Conservation (phyloP, 2,797 vertebrate species). For the Diplodus sargus region DNA sequence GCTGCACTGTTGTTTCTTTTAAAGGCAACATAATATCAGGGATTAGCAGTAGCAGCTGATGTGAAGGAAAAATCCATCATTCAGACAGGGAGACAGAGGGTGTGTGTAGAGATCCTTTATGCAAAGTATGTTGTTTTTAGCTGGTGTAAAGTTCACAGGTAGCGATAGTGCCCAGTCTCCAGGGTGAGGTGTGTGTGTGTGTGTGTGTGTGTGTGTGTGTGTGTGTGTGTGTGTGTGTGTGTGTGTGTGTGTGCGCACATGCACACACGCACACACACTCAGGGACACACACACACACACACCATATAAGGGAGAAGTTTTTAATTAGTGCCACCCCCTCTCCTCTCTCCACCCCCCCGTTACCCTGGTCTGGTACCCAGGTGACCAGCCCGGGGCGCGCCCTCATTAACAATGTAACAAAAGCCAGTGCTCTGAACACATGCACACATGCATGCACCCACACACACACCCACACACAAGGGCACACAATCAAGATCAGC, state of each 20-base stretch:
- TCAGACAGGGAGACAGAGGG: not conserved
- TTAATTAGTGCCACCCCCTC: conserved; percentile 68
- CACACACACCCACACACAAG: conserved; percentile 27
- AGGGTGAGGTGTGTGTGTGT: conserved; percentile 37
- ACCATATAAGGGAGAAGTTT: conserved; percentile 40
- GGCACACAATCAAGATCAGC: conserved; percentile 44
- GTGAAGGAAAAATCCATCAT: not conserved
- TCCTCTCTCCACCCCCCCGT: conserved; percentile 30
- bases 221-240: not conserved
- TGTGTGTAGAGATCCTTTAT: conserved; percentile 13
- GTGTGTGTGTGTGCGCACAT: too few relatives aligned
- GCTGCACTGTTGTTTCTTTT: not conserved
- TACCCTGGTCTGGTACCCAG: conserved; percentile 51
- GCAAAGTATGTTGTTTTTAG: conserved; percentile 28
- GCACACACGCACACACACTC: too few relatives aligned
- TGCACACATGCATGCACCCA: conserved; percentile 17
- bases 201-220: not conserved
- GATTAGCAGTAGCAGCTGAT: not conserved
- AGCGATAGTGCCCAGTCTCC: conserved; percentile 29
- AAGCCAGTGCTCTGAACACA: conserved; percentile 52
- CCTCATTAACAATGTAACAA: conserved; percentile 81
- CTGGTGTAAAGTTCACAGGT: conserved; percentile 19
- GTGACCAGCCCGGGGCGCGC: conserved; percentile 62
- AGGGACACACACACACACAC: too few relatives aligned
- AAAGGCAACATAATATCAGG: conserved; percentile 1